Evolutionary conservation across 2,113 vertebrate species (phyloP).

Genomic region (Cygnus buccinator): DNA sequence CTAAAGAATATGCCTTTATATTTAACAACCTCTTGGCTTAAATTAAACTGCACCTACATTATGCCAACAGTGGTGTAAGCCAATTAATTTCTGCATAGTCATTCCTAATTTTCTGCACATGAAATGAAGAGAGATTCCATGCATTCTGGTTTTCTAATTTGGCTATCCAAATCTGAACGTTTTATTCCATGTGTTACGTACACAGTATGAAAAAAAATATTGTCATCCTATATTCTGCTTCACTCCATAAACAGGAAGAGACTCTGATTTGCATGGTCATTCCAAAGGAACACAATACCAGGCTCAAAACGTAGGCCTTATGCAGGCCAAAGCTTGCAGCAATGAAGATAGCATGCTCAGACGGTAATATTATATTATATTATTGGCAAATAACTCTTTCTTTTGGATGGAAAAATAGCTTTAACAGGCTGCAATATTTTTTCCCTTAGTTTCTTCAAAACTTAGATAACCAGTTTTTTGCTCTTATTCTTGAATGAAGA

Average conservation of each 20-base stretch:
- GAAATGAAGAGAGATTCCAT: not conserved
- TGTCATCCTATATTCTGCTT: not conserved
- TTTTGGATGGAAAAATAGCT: not conserved
- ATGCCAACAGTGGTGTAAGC: not conserved
- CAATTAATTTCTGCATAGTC: not conserved
- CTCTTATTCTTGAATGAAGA: not conserved
- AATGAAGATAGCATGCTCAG: not conserved
- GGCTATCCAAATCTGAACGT: not conserved
- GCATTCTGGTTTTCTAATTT: fast-evolving
- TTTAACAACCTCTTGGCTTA: not conserved
- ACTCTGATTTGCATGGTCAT: not conserved
- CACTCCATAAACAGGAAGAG: not conserved
- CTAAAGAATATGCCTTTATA: not conserved
- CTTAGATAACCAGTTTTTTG: not conserved
- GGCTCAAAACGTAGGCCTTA: not conserved
- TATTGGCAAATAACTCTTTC: not conserved
- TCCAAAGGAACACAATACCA: not conserved
- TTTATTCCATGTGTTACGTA: not conserved
- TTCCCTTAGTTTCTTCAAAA: not conserved
- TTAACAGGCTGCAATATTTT: not conserved
- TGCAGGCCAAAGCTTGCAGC: not conserved
- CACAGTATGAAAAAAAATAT: not conserved
- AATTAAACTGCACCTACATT: not conserved
- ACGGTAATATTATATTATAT: not conserved
- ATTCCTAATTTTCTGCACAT: not conserved